Evolutionary conservation across 2,113 vertebrate genomes (phyloP).

Genomic region (Hippotragus niger): DNA sequence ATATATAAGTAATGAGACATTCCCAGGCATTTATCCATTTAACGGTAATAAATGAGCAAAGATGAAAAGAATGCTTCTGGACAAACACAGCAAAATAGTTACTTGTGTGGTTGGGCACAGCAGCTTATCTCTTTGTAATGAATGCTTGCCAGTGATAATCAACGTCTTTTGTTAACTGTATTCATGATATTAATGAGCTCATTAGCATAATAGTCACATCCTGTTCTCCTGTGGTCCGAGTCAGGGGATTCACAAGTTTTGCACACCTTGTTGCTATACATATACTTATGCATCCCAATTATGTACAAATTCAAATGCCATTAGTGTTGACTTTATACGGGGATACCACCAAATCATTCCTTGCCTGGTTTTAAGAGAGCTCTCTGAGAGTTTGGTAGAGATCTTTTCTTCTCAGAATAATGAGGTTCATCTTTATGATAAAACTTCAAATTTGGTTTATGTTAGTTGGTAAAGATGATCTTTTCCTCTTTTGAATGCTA

Average conservation of each 20-base stretch:
- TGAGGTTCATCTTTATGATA: neutral
- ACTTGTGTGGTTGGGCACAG: conserved; percentile 65
- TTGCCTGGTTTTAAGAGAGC: neutral
- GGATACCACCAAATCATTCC: neutral
- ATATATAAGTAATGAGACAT: conserved; percentile 64
- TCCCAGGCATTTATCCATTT: conserved; percentile 60
- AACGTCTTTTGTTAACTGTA: conserved; percentile 83
- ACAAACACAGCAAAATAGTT: conserved; percentile 70
- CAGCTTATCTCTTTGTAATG: conserved; percentile 77
- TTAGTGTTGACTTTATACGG: conserved; percentile 50
- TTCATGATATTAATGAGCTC: conserved; percentile 83
- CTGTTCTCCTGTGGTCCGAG: conserved; percentile 71
- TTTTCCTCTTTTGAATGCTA: neutral
- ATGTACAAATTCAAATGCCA: conserved; percentile 63
- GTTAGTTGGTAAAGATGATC: neutral
- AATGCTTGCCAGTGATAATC: conserved; percentile 79
- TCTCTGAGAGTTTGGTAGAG: conserved; percentile 11
- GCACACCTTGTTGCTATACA: conserved; percentile 66
- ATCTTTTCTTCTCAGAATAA: conserved; percentile 4
- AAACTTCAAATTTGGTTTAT: conserved; percentile 6
- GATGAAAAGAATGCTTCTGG: conserved; percentile 60
- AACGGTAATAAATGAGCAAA: conserved; percentile 51
- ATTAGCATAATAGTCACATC: conserved; percentile 82
- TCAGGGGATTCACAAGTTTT: conserved; percentile 76
- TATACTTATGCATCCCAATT: conserved; percentile 76